Conservation (phyloP, 2,797 vertebrate genomes). For the Micrastur ruficollis region DNA sequence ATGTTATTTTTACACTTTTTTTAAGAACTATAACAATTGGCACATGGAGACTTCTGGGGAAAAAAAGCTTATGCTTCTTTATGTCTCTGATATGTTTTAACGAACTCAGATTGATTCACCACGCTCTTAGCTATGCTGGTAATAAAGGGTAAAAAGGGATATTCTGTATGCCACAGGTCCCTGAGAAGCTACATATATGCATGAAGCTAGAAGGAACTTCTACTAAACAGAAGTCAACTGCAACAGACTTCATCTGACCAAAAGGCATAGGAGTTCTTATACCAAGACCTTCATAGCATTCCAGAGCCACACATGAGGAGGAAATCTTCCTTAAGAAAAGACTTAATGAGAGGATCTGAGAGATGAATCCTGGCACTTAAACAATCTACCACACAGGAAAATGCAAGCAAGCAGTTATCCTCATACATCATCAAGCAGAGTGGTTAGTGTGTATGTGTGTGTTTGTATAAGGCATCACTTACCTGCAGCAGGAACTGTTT, state of each 20-base stretch:
- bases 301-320: background rate
- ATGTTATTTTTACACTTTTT: background rate
- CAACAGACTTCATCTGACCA: background rate
- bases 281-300: background rate
- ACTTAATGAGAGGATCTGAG: background rate
- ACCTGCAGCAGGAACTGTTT: background rate
- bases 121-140: background rate
- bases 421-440: background rate
- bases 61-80: background rate
- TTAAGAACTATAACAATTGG: background rate
- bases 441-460: fast-evolving
- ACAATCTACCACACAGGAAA: background rate
- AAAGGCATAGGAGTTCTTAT: background rate
- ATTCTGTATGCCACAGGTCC: background rate
- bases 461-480: background rate
- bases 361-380: background rate
- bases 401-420: background rate
- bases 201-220: background rate
- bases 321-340: background rate
- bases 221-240: background rate
- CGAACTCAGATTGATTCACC: background rate
- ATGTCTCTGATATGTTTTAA: background rate
- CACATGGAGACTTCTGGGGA: background rate
- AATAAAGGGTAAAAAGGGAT: background rate
- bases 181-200: background rate